Evolutionary conservation across 2,888 invertebrate genomes (phyloP).

Genomic region (Brachyopa scutellaris): DNA sequence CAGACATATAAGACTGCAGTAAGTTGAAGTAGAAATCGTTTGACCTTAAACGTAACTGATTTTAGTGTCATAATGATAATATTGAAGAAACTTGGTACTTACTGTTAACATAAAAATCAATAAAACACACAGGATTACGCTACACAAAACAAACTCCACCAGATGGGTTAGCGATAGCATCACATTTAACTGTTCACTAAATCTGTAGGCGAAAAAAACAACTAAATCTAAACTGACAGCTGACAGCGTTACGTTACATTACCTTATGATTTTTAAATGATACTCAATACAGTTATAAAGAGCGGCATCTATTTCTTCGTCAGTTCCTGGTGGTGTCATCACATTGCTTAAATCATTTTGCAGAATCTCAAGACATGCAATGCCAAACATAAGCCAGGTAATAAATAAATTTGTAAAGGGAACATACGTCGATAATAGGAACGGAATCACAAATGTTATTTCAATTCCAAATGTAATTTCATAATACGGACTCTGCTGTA

Average conservation of each 20-base stretch:
- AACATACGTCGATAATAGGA: slow-evolving; percentile 66
- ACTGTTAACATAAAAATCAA: slow-evolving; percentile 72
- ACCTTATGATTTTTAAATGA: slow-evolving; percentile 74
- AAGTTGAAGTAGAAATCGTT: slow-evolving; percentile 52
- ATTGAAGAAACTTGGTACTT: slow-evolving; percentile 4
- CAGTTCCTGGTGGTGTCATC: slow-evolving; percentile 26
- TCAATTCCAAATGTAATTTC: slow-evolving; percentile 72
- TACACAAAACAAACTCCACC: slow-evolving; percentile 72
- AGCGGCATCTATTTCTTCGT: slow-evolving; percentile 44
- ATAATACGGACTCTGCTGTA: slow-evolving; percentile 67
- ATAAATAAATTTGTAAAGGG: slow-evolving; percentile 74
- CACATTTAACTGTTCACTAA: slow-evolving; percentile 59
- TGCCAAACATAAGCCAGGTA: slow-evolving; percentile 73
- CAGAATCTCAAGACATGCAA: slow-evolving; percentile 69
- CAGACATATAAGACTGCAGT: slow-evolving; percentile 65
- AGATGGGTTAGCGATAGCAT: slow-evolving; percentile 72
- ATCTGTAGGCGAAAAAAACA: slow-evolving; percentile 43
- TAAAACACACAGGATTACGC: slow-evolving; percentile 74
- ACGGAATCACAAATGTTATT: slow-evolving; percentile 52
- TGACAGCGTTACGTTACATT: neutral
- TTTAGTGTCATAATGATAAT: no score
- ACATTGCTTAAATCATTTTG: slow-evolving; percentile 66
- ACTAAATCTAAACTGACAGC: neutral
- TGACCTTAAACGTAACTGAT: no score
- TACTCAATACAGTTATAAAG: slow-evolving; percentile 70